phyloP scores from a whole-genome alignment of 2,797 vertebrate species.

The Eremophila alpestris region DNA sequence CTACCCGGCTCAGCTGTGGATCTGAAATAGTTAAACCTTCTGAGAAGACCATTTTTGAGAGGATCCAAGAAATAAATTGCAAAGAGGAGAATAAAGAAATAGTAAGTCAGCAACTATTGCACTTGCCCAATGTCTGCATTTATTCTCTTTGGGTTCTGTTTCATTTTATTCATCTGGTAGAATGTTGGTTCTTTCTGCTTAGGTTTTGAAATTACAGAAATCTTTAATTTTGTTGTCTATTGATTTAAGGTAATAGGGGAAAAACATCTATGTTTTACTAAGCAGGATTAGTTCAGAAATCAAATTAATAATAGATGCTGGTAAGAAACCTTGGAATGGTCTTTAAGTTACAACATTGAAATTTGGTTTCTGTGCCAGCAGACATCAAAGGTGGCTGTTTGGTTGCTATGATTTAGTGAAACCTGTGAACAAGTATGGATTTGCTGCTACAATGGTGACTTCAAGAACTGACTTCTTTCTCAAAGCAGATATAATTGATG shows the following conservation, averaged over 20 bases:
- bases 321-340: not conserved
- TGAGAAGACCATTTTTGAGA: conserved; percentile 77
- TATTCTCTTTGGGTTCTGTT: not conserved
- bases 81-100: conserved; percentile 68
- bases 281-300: not conserved
- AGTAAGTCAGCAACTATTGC: conserved; percentile 58
- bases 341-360: not conserved
- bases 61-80: conserved; percentile 73
- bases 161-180: not conserved
- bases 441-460: not conserved
- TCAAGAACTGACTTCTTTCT: not conserved
- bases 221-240: not conserved
- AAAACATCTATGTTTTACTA: not conserved
- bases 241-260: not conserved
- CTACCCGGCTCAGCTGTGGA: conserved; percentile 62
- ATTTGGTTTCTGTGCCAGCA: not conserved
- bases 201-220: not conserved
- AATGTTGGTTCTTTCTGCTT: not conserved
- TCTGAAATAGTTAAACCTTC: conserved; percentile 39
- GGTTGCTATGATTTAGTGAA: not conserved
- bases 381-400: not conserved
- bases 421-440: not conserved
- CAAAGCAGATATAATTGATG: not conserved
- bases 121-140: not conserved
- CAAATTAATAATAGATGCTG: not conserved